phyloP scores from a whole-genome alignment of 2,888 invertebrate genomes.

The Chouioia cunea region DNA sequence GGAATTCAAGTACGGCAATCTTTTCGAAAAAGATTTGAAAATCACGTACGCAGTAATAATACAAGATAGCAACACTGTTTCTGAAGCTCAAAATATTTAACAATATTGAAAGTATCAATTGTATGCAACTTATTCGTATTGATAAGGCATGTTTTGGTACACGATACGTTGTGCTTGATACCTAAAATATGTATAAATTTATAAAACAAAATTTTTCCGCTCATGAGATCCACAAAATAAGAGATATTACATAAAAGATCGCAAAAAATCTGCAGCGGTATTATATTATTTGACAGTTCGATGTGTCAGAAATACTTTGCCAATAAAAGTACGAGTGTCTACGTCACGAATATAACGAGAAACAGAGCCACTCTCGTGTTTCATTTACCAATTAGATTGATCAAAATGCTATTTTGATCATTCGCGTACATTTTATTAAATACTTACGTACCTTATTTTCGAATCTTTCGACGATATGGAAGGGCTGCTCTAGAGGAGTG shows the following conservation, averaged over 20 bases:
- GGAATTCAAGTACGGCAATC: conserved; percentile 20
- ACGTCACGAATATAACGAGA: too few relatives aligned
- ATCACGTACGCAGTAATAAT: conserved; percentile 41
- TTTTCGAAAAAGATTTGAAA: conserved; percentile 13
- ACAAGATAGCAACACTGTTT: conserved; percentile 29
- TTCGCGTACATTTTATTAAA: too few relatives aligned
- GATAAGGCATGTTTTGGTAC: conserved; percentile 30
- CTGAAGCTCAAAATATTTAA: conserved; percentile 39
- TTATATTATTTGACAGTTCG: too few relatives aligned
- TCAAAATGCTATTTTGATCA: too few relatives aligned
- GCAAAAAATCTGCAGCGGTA: too few relatives aligned
- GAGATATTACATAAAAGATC: neutral
- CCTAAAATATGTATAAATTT: conserved; percentile 7
- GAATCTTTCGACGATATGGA: conserved; percentile 1
- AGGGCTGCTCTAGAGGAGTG: conserved; percentile 6
- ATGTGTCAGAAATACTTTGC: too few relatives aligned
- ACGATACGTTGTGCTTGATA: conserved; percentile 6
- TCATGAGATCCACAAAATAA: neutral
- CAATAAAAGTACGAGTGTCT: too few relatives aligned
- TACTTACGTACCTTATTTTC: too few relatives aligned
- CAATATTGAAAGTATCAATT: conserved; percentile 34
- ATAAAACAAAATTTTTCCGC: conserved; percentile 15
- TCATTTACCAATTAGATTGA: too few relatives aligned
- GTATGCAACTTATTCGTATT: neutral
- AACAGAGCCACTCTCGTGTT: too few relatives aligned